phyloP scores from a whole-genome alignment of 2,888 invertebrate genomes.

The Argynnis bischoffii region DNA sequence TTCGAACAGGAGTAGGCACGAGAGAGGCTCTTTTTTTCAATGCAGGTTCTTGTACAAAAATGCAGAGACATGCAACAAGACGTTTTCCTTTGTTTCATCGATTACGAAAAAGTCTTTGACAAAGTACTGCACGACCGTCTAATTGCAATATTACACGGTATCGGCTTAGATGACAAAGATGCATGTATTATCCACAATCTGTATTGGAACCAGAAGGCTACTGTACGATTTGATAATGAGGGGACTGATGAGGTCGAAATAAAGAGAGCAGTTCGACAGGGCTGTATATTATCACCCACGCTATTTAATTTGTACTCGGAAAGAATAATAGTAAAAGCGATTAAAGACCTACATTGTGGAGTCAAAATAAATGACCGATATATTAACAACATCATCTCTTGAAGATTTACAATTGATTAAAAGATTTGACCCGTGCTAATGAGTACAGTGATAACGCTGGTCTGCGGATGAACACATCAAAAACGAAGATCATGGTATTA shows the following conservation, averaged over 20 bases:
- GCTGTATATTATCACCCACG: slow-evolving; percentile 1
- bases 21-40: background rate
- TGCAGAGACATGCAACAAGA: slow-evolving; percentile 1
- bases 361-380: no score
- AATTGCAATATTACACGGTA: background rate
- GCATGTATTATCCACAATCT: background rate
- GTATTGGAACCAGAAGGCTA: slow-evolving; percentile 10
- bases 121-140: slow-evolving; percentile 3
- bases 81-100: slow-evolving; percentile 16
- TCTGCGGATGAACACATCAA: slow-evolving; percentile 14
- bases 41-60: background rate
- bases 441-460: slow-evolving; percentile 16
- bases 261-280: background rate
- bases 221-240: background rate
- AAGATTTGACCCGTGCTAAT: slow-evolving; percentile 18
- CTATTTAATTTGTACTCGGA: no score
- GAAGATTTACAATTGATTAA: slow-evolving; percentile 19
- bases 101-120: slow-evolving; percentile 23
- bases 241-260: background rate
- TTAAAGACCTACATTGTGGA: no score
- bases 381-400: slow-evolving; percentile 20
- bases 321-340: no score
- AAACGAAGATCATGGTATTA: no score
- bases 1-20: background rate
- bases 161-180: slow-evolving; percentile 6